Evolutionary conservation across 2,888 invertebrate genomes (phyloP).

Genomic region (Mantis religiosa): DNA sequence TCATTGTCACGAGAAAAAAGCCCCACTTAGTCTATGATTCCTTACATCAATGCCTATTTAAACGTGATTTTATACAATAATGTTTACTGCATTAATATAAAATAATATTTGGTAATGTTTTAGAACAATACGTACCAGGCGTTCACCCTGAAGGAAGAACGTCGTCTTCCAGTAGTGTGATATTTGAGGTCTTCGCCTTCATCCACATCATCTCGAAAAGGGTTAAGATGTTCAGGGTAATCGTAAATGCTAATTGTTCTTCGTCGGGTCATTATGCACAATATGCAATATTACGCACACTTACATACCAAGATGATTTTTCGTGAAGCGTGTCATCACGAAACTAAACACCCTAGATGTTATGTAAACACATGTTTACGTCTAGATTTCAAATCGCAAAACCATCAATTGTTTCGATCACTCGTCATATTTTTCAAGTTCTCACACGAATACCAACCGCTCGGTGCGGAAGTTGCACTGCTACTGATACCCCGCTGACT

Average conservation of each 20-base stretch:
- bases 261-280: slow-evolving; percentile 40
- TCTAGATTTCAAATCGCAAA: neutral
- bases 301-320: neutral
- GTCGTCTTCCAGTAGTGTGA: slow-evolving; percentile 14
- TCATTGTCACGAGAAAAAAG: neutral
- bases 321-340: neutral
- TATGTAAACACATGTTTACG: neutral
- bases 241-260: slow-evolving; percentile 59
- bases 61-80: neutral
- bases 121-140: neutral
- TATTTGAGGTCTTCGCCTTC: slow-evolving; percentile 9
- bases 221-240: slow-evolving; percentile 74
- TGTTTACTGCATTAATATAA: too few species aligned
- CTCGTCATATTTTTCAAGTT: neutral
- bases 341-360: neutral
- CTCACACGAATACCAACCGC: neutral
- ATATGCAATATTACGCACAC: too few species aligned
- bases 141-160: slow-evolving; percentile 9
- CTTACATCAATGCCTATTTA: neutral
- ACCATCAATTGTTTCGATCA: neutral
- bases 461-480: neutral
- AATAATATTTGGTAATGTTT: neutral
- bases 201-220: slow-evolving; percentile 65
- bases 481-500: neutral
- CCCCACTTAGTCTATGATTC: neutral